A percentile compares a stretch with the other conserved stretches of the same genome.
Evolutionary conservation across 2,113 vertebrate species (phyloP).

Genomic region (Apistogramma diplotaenia): DNA sequence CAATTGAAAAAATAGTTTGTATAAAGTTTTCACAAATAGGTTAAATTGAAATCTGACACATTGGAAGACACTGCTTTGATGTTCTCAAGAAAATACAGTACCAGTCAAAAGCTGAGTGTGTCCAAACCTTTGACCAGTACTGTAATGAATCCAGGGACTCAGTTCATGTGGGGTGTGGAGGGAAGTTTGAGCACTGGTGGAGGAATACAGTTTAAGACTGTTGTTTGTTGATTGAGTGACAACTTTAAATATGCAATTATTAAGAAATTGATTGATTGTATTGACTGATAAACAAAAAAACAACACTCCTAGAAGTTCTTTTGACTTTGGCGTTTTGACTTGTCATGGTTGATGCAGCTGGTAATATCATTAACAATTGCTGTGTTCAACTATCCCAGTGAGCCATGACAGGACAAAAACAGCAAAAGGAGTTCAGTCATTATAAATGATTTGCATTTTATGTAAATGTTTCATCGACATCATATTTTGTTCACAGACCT

Average conservation of each 20-base stretch:
- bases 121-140: too few relatives aligned
- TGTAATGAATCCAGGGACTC: neutral
- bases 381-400: neutral
- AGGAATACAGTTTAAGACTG: neutral
- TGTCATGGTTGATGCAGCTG: neutral
- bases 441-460: neutral
- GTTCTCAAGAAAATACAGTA: neutral
- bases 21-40: neutral
- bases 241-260: neutral
- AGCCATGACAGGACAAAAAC: neutral
- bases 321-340: neutral
- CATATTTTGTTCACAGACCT: neutral
- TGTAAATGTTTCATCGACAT: too few relatives aligned
- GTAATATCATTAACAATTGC: neutral
- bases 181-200: neutral
- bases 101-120: too few relatives aligned
- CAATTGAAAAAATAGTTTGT: too few relatives aligned
- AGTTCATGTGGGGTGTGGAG: neutral
- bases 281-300: neutral
- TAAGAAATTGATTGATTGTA: neutral
- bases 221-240: neutral
- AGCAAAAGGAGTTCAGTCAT: neutral
- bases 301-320: neutral
- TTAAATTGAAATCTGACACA: rapidly evolving
- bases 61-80: neutral